These are phyloP conservation scores for Capitella teleta DNA, from an alignment of 1,140 invertebrate genomes.

Conservation along the genomic window DNA sequence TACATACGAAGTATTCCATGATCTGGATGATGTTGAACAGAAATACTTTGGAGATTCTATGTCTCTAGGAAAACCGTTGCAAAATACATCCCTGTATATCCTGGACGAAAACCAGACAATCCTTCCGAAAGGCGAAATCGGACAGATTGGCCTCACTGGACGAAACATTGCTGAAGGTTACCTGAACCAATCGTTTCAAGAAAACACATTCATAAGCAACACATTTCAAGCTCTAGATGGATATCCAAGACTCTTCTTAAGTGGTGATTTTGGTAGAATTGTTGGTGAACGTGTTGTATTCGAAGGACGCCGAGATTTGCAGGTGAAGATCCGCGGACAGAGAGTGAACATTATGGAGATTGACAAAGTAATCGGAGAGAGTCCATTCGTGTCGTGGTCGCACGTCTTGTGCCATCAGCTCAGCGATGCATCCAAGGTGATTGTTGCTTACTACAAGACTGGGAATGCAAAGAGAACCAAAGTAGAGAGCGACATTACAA, in stretches of 20 bases:
- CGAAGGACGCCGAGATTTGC: slow-evolving; percentile 72
- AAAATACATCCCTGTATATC: slow-evolving; percentile 68
- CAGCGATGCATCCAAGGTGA: slow-evolving; percentile 54
- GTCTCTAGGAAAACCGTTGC: slow-evolving; percentile 62
- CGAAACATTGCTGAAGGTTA: slow-evolving; percentile 67
- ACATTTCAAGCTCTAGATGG: slow-evolving; percentile 25
- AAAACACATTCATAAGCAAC: slow-evolving; percentile 63
- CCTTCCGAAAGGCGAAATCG: slow-evolving; percentile 57
- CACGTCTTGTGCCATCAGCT: slow-evolving; percentile 68
- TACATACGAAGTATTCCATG: slow-evolving; percentile 51
- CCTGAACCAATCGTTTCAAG: slow-evolving; percentile 51
- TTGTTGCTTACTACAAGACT: slow-evolving; percentile 7
- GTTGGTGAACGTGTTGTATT: slow-evolving; percentile 55
- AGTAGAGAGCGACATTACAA: slow-evolving; percentile 3
- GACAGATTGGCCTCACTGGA: slow-evolving; percentile 68
- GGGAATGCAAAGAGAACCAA: background rate
- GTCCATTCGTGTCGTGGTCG: slow-evolving; percentile 51
- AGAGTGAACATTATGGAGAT: slow-evolving; percentile 72
- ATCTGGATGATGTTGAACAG: slow-evolving; percentile 47
- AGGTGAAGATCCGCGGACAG: slow-evolving; percentile 71
- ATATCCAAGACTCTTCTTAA: slow-evolving; percentile 53
- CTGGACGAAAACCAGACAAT: slow-evolving; percentile 58
- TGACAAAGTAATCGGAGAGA: slow-evolving; percentile 53
- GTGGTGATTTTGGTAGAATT: slow-evolving; percentile 69
- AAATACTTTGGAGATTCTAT: slow-evolving; percentile 50